Base-by-base conservation (phyloP, 2,113 vertebrate species). In the Pangasianodon gigas region DNA sequence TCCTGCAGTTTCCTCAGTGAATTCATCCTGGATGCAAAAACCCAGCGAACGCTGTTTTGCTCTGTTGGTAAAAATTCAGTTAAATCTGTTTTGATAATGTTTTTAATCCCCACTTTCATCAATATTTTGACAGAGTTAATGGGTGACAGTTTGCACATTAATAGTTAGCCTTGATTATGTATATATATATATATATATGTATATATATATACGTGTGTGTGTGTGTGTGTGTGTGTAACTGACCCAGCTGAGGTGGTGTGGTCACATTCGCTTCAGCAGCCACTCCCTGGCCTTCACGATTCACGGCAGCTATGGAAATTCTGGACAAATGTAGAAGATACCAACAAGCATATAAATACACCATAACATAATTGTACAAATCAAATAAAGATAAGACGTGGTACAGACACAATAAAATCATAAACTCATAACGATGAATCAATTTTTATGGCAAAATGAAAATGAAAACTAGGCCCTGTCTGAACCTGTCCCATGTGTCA, bases 231-330 rank as follows among this genome's bases (percentile, higher is more conserved):
- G 52, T 11, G 14, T 79, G 0, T 16, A 37, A 87, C 90, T 85
- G 95, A 96, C 97, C 95, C 95, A 93, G 89, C 65, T 67, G 79
- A 48, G 92, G 88, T 1, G 46, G 74, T 0, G 96, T 96, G 37
- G 95, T 95, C 85, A 96, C 90, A 41, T 41, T 93, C 52, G 92
- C 93, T 94, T 96, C 94, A 0, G 96, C 95, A 80, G 93, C 87
- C 1, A 95, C 95, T 48, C 96, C 96, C 87, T 94, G 94, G 65
- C 96, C 96, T 89, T 91, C 91, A 88, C 93, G 93, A 67, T 97
- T 97, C 82, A 96, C 95, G 0, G 95, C 96, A 87, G 94, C 93
- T 54, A 97, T 91, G n/a, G 91, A 95, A 94, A 97, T 93, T 92
- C 96, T 97, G 60, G 37, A 80, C 10, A 62, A 51, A 65, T 52